Conservation (phyloP, 2,888 invertebrate genomes). For the Tipula vernalis region DNA sequence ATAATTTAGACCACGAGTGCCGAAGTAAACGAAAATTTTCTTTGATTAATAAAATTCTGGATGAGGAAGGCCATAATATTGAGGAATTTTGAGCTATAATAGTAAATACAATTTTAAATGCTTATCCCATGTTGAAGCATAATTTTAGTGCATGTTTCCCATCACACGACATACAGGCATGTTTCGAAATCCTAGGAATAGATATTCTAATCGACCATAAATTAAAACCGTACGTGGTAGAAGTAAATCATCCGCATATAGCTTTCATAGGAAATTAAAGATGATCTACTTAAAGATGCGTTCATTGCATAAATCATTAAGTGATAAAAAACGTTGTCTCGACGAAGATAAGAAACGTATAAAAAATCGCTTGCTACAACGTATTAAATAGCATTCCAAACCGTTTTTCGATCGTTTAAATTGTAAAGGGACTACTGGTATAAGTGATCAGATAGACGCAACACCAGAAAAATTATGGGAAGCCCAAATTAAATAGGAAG, state of each 20-base stretch:
- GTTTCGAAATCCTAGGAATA: conserved; percentile 84
- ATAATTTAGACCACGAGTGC: conserved; percentile 68
- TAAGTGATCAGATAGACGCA: neutral
- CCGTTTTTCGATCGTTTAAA: neutral
- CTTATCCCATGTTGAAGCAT: conserved; percentile 78
- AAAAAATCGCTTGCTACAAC: conserved; percentile 54
- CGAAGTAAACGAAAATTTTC: conserved; percentile 82
- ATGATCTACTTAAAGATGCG: conserved; percentile 61
- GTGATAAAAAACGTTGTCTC: conserved; percentile 54
- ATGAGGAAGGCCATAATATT: conserved; percentile 56
- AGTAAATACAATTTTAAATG: conserved; percentile 80
- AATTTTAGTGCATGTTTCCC: conserved; percentile 81
- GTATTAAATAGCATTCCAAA: conserved; percentile 23
- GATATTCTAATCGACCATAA: conserved; percentile 79
- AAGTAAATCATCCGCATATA: conserved; percentile 90
- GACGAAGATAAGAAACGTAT: conserved; percentile 64
- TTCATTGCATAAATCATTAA: conserved; percentile 63
- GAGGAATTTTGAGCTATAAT: conserved; percentile 72
- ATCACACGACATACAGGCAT: conserved; percentile 73
- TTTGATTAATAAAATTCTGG: conserved; percentile 63
- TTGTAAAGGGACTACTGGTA: neutral
- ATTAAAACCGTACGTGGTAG: conserved; percentile 73
- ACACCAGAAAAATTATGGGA: conserved; percentile 24
- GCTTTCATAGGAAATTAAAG: conserved; percentile 83
- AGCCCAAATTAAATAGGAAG: conserved; percentile 58